These are phyloP conservation scores for Helicoverpa zea DNA, from an alignment of 1,140 invertebrate genomes.

Conservation along the genomic window DNA sequence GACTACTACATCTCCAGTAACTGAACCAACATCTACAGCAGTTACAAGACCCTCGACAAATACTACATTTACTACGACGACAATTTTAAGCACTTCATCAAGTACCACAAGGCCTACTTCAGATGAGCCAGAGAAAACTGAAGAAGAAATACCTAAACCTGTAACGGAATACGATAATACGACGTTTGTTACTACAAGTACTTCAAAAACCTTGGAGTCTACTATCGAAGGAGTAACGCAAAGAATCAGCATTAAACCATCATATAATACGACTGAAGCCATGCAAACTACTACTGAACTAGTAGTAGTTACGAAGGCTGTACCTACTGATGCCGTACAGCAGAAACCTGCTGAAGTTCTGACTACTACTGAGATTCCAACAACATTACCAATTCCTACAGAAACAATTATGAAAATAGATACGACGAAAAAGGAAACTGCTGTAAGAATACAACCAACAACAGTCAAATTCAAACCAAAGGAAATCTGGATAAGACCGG, in stretches of 20 bases:
- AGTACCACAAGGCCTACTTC: background rate
- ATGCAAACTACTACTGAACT: slow-evolving; percentile 18
- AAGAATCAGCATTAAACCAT: background rate
- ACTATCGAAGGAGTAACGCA: background rate
- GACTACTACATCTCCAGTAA: background rate
- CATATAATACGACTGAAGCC: slow-evolving; percentile 4
- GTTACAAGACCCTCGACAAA: background rate
- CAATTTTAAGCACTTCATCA: background rate
- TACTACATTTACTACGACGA: background rate
- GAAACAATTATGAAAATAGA: slow-evolving; percentile 61
- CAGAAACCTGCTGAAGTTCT: slow-evolving; percentile 39
- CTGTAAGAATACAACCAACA: slow-evolving; percentile 56
- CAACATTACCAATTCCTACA: background rate
- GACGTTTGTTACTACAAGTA: slow-evolving; percentile 18
- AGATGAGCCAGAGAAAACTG: background rate
- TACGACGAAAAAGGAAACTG: slow-evolving; percentile 61
- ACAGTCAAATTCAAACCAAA: slow-evolving; percentile 77
- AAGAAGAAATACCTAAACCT: slow-evolving; percentile 12
- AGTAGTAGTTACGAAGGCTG: background rate
- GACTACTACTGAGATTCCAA: slow-evolving; percentile 42
- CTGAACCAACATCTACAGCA: background rate
- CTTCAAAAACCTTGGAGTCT: background rate
- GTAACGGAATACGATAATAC: background rate
- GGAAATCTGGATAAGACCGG: slow-evolving; percentile 84
- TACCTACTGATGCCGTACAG: slow-evolving; percentile 3